A percentile compares a stretch with the other conserved stretches of the same genome.
Conservation (phyloP, 2,797 vertebrate genomes). For the Malacoctenus gilli region DNA sequence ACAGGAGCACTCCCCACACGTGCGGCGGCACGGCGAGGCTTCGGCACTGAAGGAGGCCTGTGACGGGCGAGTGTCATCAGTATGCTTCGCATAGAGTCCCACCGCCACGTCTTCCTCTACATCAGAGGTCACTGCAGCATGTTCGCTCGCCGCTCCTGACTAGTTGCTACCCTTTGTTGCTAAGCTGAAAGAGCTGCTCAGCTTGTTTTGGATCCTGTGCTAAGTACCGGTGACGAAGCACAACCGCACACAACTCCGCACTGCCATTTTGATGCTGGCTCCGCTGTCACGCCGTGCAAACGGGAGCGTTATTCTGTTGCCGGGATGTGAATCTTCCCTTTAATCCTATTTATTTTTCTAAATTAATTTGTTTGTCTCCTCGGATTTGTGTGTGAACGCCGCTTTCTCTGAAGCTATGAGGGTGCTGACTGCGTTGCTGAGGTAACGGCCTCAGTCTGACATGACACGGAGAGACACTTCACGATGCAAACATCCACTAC, state of each 20-base stretch:
- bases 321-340: constrained; percentile 3
- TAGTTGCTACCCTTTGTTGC: constrained; percentile 78
- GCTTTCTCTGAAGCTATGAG: not conserved
- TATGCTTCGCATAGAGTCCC: constrained; percentile 57
- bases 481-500: not conserved
- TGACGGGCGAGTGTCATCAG: constrained; percentile 58
- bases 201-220: constrained; percentile 60
- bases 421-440: constrained; percentile 24
- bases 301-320: constrained; percentile 10
- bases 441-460: constrained; percentile 24
- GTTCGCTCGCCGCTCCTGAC: constrained; percentile 64
- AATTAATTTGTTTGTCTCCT: not conserved
- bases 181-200: constrained; percentile 72
- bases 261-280: constrained; percentile 66
- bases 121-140: constrained; percentile 70
- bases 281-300: constrained; percentile 12
- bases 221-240: constrained; percentile 44
- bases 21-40: constrained; percentile 22
- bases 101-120: constrained; percentile 56
- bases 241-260: constrained; percentile 35
- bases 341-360: not conserved
- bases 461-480: constrained; percentile 29
- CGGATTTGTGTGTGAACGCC: not conserved
- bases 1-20: constrained; percentile 32
- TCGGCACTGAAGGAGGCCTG: no score